Conservation (phyloP, 2,113 vertebrate genomes). For the Podarcis cretensis region DNA sequence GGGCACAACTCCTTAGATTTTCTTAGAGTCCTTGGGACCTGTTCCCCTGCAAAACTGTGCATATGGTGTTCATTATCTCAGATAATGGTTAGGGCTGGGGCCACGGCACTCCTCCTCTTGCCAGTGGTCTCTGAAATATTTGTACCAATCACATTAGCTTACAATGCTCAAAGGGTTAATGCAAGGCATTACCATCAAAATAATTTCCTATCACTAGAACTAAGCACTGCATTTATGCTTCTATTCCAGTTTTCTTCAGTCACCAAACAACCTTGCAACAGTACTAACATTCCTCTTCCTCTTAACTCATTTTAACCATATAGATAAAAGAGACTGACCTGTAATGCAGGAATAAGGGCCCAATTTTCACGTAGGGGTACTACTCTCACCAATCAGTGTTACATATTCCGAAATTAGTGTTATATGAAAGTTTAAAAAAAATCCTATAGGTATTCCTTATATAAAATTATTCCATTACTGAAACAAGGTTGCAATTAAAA, state of each 20-base stretch:
- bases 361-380: conserved; percentile 70
- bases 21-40: neutral
- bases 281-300: conserved; percentile 70
- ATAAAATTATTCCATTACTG: conserved; percentile 50
- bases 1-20: neutral
- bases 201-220: conserved; percentile 78
- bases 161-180: conserved; percentile 88
- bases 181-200: conserved; percentile 80
- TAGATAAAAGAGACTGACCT: conserved; percentile 66
- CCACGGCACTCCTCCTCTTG: neutral
- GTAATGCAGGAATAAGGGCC: conserved; percentile 70
- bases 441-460: conserved; percentile 17
- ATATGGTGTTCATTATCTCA: neutral
- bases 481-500: conserved; percentile 51
- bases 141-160: conserved; percentile 69
- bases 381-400: conserved; percentile 47
- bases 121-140: conserved; percentile 56
- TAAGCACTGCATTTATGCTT: conserved; percentile 81
- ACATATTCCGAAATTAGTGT: conserved; percentile 37
- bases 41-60: neutral
- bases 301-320: conserved; percentile 69
- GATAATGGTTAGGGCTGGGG: neutral
- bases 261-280: conserved; percentile 75
- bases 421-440: conserved; percentile 44
- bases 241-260: conserved; percentile 80